These are phyloP conservation scores for Rhinogobio ventralis DNA, from an alignment of 2,797 vertebrate species.

Conservation along the genomic window DNA sequence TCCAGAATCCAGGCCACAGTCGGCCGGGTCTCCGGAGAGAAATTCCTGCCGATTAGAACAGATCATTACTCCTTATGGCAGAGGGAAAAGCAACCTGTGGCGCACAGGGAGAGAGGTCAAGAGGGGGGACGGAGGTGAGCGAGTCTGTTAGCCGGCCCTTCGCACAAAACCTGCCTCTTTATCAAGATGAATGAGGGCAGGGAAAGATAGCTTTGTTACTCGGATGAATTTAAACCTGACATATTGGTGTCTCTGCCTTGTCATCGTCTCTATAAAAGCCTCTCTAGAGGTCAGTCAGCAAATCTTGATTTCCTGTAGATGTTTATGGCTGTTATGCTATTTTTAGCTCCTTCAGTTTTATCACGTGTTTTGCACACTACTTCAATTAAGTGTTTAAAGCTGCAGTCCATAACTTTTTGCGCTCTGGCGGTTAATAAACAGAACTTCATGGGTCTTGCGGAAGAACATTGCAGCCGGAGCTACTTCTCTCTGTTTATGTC, in stretches of 20 bases:
- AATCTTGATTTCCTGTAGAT: not conserved
- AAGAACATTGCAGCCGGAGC: too few relatives aligned
- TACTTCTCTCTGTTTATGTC: too few relatives aligned
- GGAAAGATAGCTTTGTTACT: constrained; percentile 19
- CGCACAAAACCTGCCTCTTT: constrained; percentile 46
- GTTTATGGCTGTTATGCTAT: not conserved
- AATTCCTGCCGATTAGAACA: constrained; percentile 61
- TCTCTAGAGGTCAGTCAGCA: constrained; percentile 23
- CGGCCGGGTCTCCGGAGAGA: constrained; percentile 46
- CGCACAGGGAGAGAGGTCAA: constrained; percentile 48
- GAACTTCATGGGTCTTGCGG: too few relatives aligned
- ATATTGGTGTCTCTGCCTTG: constrained; percentile 22
- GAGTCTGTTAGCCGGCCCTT: constrained; percentile 30
- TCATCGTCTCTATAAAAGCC: constrained; percentile 21
- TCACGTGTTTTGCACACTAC: not conserved
- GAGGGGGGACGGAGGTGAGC: constrained; percentile 23
- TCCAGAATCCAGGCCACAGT: constrained; percentile 46
- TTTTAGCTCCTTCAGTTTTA: not conserved
- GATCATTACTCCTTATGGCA: constrained; percentile 60
- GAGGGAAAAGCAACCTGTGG: constrained; percentile 45
- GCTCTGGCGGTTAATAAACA: too few relatives aligned
- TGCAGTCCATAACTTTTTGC: too few relatives aligned
- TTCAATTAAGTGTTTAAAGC: not conserved
- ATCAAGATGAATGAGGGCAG: constrained; percentile 50
- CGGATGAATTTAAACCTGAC: constrained; percentile 31